These are phyloP conservation scores for Coenonympha arcania DNA, from an alignment of 2,888 invertebrate species.

Conservation along the genomic window DNA sequence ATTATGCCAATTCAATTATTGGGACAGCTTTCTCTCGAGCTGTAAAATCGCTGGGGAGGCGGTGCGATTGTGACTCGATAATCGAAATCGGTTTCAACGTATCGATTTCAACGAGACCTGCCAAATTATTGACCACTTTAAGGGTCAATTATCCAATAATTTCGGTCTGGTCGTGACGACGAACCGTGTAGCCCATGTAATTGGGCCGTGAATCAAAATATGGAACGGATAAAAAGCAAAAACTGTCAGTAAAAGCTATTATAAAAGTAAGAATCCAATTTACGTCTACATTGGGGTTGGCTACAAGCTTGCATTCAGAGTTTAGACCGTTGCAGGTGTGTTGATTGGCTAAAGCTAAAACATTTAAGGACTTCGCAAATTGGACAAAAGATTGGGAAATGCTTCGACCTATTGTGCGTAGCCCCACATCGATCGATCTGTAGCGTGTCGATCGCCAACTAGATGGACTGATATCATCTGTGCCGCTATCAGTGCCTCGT, in stretches of 20 bases:
- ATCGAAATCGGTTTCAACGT: slow-evolving; percentile 16
- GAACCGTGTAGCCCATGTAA: not conserved
- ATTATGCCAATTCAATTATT: slow-evolving; percentile 21
- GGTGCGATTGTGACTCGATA: slow-evolving; percentile 4
- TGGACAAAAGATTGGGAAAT: not conserved
- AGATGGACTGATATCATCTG: too few relatives aligned
- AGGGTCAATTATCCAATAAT: slow-evolving; percentile 3
- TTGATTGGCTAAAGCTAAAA: too few relatives aligned
- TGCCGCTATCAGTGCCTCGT: too few relatives aligned
- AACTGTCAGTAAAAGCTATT: too few relatives aligned
- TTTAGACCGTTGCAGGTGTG: too few relatives aligned
- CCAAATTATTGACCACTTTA: slow-evolving; percentile 2
- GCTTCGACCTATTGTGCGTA: not conserved
- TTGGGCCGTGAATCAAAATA: not conserved
- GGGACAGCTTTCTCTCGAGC: slow-evolving; percentile 18
- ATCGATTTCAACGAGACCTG: slow-evolving; percentile 5
- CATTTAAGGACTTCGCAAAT: not conserved
- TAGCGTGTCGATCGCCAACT: too few relatives aligned
- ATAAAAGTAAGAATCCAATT: too few relatives aligned
- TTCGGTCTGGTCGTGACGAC: not conserved
- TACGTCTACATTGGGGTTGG: too few relatives aligned
- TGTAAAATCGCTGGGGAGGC: slow-evolving; percentile 7
- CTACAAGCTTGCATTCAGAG: too few relatives aligned
- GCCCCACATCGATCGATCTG: too few relatives aligned
- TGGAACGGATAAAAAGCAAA: too few relatives aligned